Evolutionary conservation across 2,113 vertebrate genomes (phyloP).

Genomic region (Epinephelus fuscoguttatus): DNA sequence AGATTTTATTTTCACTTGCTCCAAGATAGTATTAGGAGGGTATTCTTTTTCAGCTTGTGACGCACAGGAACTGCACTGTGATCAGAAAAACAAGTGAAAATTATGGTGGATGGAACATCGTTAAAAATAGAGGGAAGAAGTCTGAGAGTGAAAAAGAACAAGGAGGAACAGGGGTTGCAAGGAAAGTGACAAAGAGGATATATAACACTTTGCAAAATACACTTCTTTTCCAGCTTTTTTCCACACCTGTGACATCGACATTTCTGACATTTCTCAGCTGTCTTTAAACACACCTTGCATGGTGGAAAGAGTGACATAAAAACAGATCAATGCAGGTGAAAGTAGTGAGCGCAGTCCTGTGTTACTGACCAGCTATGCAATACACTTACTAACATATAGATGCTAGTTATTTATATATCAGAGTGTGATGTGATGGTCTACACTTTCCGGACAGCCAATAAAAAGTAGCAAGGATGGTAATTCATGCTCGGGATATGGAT

Average conservation of each 20-base stretch:
- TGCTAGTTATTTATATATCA: not conserved
- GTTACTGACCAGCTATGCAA: not conserved
- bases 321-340: not conserved
- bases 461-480: not conserved
- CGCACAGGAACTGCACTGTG: slow-evolving; percentile 3
- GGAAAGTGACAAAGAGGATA: not conserved
- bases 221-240: not conserved
- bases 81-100: slow-evolving; percentile 18
- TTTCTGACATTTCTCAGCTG: not conserved
- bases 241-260: not conserved
- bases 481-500: not conserved
- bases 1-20: slow-evolving; percentile 18
- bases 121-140: not conserved
- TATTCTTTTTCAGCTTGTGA: slow-evolving; percentile 21
- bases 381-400: not conserved
- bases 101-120: not conserved
- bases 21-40: slow-evolving; percentile 14
- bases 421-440: not conserved
- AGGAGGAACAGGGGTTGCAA: not conserved
- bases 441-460: not conserved
- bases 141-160: not conserved
- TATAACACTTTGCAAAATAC: not conserved
- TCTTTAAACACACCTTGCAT: not conserved
- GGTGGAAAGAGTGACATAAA: not conserved
- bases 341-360: not conserved